Evolutionary conservation across 2,888 invertebrate genomes (phyloP), one percentile per base, ranked within the genome.

Genomic region (Cyaniris semiargus): DNA sequence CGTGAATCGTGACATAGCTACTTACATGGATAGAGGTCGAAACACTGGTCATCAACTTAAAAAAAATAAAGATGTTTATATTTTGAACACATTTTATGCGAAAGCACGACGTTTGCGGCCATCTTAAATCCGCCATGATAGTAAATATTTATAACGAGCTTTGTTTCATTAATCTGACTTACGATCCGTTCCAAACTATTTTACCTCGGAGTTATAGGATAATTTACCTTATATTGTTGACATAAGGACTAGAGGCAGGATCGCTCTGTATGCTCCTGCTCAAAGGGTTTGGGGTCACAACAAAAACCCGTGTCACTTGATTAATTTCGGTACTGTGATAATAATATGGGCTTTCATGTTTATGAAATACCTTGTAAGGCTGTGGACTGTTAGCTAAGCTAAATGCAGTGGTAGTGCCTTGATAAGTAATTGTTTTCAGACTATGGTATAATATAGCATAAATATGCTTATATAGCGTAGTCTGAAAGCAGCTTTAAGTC

Each of bases 111-210:
- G 60, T 4, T 34, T 34, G 70, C 48, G 44, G 72, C 44, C 48
- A 72, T 72, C 72, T 72, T 72, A 23, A 48, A 71, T 71, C 72
- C 72, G 38, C 72, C 44, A 23, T 21, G 72, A 72, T 72, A 44
- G 72, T 72, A 72, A 72, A 72, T 72, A 72, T 72, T 72, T 72
- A 72, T 72, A 72, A 38, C 72, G 38, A 72, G 72, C 72, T 72
- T 44, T 44, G 72, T 72, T 72, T 72, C 72, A 72, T 72, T 72
- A 72, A 72, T 72, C 72, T 72, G 48, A 72, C 72, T 72, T 48
- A 72, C 53, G 53, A 18, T 18, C 53, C 18, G 18, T 53, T 18
- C 53, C 4, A 53, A 53, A 53, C 53, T 53, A 53, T 53, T 53
- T 18, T 53, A 53, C 53, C 53, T 53, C 18, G 4, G 53, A 53